These are phyloP conservation scores for Sweltsa coloradensis DNA, from an alignment of 1,140 invertebrate species.

Conservation along the genomic window DNA sequence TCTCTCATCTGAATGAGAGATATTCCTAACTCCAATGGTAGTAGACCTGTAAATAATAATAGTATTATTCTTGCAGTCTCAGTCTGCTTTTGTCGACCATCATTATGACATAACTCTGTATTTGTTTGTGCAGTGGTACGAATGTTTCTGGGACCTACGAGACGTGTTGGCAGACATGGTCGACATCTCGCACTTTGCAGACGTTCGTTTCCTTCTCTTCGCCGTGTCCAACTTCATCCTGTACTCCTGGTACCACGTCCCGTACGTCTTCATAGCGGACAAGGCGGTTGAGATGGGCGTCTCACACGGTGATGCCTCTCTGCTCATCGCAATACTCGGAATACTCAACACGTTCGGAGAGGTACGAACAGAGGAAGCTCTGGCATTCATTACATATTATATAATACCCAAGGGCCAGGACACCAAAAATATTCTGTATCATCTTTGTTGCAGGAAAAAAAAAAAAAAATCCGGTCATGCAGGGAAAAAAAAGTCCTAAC, in stretches of 20 bases:
- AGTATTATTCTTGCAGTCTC: neutral
- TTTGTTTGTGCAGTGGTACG: constrained; percentile 45
- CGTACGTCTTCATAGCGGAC: constrained; percentile 75
- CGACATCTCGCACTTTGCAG: constrained; percentile 64
- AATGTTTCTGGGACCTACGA: constrained; percentile 62
- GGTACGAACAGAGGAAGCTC: too few relatives aligned
- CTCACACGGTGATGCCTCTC: constrained; percentile 56
- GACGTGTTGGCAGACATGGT: constrained; percentile 62
- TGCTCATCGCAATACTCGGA: constrained; percentile 73
- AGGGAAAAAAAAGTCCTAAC: too few relatives aligned
- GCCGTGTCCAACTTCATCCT: constrained; percentile 73
- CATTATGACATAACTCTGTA: too few relatives aligned
- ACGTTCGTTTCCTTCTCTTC: constrained; percentile 63
- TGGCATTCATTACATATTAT: too few relatives aligned
- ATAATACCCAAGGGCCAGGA: too few relatives aligned
- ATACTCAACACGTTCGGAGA: constrained; percentile 77
- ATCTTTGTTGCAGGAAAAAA: too few relatives aligned
- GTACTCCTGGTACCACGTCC: constrained; percentile 81
- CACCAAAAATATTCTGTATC: too few relatives aligned
- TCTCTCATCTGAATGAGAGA: too few relatives aligned
- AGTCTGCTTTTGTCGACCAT: neutral
- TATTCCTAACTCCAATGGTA: too few relatives aligned
- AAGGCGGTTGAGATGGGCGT: constrained; percentile 58
- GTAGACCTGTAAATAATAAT: too few relatives aligned
- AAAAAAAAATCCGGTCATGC: too few relatives aligned